Percentiles rank a stretch among this genome's conserved stretches.
These are phyloP conservation scores for Conistra vaccinii DNA, from an alignment of 2,888 invertebrate species.

Conservation along the genomic window DNA sequence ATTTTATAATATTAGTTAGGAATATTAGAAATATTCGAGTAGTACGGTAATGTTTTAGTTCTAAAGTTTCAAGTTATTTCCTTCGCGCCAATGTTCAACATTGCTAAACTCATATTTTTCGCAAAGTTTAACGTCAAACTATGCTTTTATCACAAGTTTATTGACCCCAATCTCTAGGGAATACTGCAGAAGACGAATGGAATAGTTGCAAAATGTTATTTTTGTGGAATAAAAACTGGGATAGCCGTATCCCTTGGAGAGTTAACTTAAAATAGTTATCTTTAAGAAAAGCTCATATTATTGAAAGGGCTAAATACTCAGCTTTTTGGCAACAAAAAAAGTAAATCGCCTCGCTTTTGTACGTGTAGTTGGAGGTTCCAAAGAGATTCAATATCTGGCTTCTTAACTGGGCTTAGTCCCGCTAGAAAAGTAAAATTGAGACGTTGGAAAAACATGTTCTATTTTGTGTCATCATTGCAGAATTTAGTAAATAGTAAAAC, in stretches of 20 bases:
- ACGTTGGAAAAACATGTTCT: not conserved
- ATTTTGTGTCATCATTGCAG: not conserved
- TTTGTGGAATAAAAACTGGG: slow-evolving; percentile 8
- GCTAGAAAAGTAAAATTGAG: not conserved
- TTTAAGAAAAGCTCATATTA: slow-evolving; percentile 1
- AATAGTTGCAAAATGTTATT: slow-evolving; percentile 5
- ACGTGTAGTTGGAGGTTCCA: not conserved
- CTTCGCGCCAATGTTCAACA: not conserved
- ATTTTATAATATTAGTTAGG: too few species aligned
- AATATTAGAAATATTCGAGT: too few species aligned
- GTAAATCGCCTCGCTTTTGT: slow-evolving; percentile 1
- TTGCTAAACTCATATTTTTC: not conserved
- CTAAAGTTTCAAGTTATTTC: not conserved
- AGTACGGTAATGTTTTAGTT: too few species aligned
- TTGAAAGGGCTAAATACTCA: slow-evolving; percentile 15
- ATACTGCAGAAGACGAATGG: slow-evolving; percentile 24
- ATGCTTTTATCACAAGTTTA: not conserved
- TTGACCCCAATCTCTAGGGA: slow-evolving; percentile 37
- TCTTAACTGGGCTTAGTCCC: not conserved
- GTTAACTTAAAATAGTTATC: slow-evolving; percentile 7
- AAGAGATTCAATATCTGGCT: not conserved
- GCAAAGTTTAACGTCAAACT: slow-evolving; percentile 13
- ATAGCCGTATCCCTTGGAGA: slow-evolving; percentile 15
- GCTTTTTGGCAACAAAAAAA: slow-evolving; percentile 6
- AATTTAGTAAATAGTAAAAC: too few species aligned